phyloP scores from a whole-genome alignment of 2,113 vertebrate species.

The Mesitornis unicolor region DNA sequence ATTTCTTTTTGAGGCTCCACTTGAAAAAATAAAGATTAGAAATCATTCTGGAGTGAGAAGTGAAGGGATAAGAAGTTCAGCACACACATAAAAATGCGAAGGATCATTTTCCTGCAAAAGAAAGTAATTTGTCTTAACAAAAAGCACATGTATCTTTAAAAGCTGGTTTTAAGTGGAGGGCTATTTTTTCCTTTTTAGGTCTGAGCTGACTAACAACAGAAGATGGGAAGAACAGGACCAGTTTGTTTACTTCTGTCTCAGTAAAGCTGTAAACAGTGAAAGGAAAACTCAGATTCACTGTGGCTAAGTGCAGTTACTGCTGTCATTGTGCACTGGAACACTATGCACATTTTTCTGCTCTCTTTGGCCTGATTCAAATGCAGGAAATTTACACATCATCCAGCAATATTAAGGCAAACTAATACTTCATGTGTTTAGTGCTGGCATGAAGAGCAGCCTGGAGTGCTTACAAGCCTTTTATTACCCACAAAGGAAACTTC shows the following conservation, averaged over 20 bases:
- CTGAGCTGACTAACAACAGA: background rate
- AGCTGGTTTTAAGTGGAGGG: background rate
- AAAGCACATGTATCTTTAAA: background rate
- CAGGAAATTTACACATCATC: background rate
- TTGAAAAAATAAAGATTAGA: background rate
- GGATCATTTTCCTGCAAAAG: background rate
- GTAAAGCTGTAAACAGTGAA: background rate
- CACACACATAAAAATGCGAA: background rate
- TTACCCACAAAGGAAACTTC: background rate
- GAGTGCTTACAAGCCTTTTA: background rate
- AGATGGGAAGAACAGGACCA: background rate
- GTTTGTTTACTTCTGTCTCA: slow-evolving; percentile 11
- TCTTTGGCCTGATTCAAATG: background rate
- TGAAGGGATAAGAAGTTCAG: background rate
- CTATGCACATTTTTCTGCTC: background rate
- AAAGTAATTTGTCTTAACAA: background rate
- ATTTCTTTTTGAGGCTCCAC: background rate
- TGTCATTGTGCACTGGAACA: background rate
- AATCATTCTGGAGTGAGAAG: background rate
- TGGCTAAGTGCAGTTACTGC: fast-evolving
- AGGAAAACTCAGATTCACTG: background rate
- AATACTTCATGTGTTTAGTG: background rate
- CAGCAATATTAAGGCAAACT: background rate
- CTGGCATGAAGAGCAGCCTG: background rate
- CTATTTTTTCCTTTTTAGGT: background rate